phyloP scores from a whole-genome alignment of 2,113 vertebrate genomes.

The Hyla sarda region DNA sequence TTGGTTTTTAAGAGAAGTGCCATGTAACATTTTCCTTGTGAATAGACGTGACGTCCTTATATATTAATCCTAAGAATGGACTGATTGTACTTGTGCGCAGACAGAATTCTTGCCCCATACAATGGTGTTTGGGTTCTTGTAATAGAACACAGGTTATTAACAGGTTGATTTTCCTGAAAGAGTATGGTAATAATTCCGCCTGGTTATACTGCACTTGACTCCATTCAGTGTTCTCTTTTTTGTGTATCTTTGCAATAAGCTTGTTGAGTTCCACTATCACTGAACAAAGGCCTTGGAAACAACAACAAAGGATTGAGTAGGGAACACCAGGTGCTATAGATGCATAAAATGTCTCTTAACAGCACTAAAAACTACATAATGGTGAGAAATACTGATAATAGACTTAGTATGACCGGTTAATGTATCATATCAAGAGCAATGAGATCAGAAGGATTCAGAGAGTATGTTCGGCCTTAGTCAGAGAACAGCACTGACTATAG shows the following conservation, averaged over 20 bases:
- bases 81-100: neutral
- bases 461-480: neutral
- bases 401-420: neutral
- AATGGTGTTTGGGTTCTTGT: neutral
- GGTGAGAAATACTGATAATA: neutral
- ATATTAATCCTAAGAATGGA: neutral
- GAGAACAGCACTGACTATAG: neutral
- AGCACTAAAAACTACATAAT: neutral
- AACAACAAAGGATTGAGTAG: neutral
- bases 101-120: neutral
- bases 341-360: neutral
- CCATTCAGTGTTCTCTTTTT: neutral
- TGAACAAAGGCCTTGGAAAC: conserved; percentile 29
- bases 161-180: neutral
- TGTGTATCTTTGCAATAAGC: neutral
- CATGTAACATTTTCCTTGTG: neutral
- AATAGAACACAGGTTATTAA: neutral
- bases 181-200: neutral
- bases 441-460: neutral
- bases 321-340: neutral
- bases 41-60: neutral
- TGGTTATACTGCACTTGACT: neutral
- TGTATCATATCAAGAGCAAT: neutral
- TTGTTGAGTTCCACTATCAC: neutral
- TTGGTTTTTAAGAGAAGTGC: neutral